Base-by-base conservation (phyloP, 2,797 vertebrate genomes). In the Pampus argenteus region DNA sequence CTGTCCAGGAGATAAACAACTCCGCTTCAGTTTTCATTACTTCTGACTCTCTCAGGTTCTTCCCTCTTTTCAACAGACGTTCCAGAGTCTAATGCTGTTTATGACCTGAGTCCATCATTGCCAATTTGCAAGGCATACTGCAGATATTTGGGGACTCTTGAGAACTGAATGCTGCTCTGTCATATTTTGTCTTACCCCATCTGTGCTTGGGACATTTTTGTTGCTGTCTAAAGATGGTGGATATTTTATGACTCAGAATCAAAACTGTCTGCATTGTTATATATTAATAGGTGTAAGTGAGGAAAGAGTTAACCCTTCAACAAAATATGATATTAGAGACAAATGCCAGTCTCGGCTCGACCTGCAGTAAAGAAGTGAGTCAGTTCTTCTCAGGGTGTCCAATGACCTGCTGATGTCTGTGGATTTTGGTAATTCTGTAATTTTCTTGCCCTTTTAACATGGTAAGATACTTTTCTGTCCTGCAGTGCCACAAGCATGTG, bases 1-100 rank as follows among this genome's bases (percentile, higher is more conserved):
- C 71, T 72, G 78, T 81, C 74, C 4, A 8, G 18, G 47, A 75
- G 81, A 87, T 83, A 82, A 83, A 81, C 62, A 70, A 60, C 60
- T 26, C 7, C 0, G 31, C 59, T 76, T 71, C 49, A 47, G 29
- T 75, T 84, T 79, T 58, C 44, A 59, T 78, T 74, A 38, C 47
- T n/a, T 57, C 44, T 10, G 9, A 64, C 48, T 59, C 23, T 40
- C 49, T 74, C 42, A 6, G 26, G 60, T 57, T 64, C 50, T 25
- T 52, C 64, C 22, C 57, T 54, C 29, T 67, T 67, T 47, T 54
- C 36, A 69, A 55, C n/a, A 74, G 22, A 61, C 69, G 44, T 20
- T 20, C 31, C 20, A 51, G 10, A 36, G 57, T 38, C 26, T 42
- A 34, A 50, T 69, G 25, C 60, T 60, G 48, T 83, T 64, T 63